These are phyloP conservation scores for Pseudococcus viburni DNA, from an alignment of 2,888 invertebrate species.

Conservation along the genomic window DNA sequence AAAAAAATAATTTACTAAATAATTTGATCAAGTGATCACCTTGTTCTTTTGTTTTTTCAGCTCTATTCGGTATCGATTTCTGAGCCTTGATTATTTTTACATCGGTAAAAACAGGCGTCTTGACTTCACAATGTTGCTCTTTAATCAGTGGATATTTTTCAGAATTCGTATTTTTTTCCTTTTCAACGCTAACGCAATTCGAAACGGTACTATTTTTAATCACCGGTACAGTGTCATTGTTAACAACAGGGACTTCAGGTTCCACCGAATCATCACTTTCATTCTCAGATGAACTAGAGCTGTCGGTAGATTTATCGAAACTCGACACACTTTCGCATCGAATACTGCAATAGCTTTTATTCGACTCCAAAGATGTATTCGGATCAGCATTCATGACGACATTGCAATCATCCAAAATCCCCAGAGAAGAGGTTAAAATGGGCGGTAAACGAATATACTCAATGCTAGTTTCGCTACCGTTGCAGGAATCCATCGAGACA, in stretches of 20 bases:
- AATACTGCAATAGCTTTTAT: conserved; percentile 61
- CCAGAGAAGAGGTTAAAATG: conserved; percentile 76
- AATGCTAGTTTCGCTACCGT: conserved; percentile 71
- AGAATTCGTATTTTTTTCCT: conserved; percentile 45
- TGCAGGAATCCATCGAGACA: conserved; percentile 57
- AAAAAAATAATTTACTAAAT: not conserved
- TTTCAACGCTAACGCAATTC: not conserved
- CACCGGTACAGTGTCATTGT: not conserved
- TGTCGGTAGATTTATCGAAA: conserved; percentile 81
- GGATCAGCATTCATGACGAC: conserved; percentile 41
- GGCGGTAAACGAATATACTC: conserved; percentile 80
- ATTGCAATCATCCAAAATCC: conserved; percentile 60
- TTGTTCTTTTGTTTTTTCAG: conserved; percentile 59
- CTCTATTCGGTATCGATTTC: not conserved
- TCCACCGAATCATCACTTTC: conserved; percentile 53
- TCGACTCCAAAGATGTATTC: conserved; percentile 64
- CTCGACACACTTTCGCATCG: conserved; percentile 78
- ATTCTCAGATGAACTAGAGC: conserved; percentile 71
- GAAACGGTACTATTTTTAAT: conserved; percentile 34
- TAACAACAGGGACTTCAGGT: conserved; percentile 4
- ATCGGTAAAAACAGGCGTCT: not conserved
- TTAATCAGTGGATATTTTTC: conserved; percentile 40
- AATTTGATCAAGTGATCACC: not conserved
- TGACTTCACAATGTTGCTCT: conserved; percentile 10
- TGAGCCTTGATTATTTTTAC: not conserved